Evolutionary conservation across 37 sponge, comb jelly and placozoan genomes (phyloP), one percentile per base, ranked within the genome.

Genomic region (Hormiphora californensis): DNA sequence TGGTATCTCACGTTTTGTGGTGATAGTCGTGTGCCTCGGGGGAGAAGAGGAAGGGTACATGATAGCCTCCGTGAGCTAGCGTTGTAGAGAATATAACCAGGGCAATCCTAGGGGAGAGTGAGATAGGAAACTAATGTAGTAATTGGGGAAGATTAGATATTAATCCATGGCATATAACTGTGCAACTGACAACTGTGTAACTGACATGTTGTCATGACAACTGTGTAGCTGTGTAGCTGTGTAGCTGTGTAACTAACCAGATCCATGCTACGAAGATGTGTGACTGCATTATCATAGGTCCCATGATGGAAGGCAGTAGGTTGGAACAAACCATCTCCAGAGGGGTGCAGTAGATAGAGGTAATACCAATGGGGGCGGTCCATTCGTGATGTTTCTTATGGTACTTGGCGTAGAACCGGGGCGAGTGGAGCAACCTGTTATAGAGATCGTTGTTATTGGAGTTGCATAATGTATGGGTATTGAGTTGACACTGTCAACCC

Each of bases 351-450:
- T 96, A 96, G 40, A 93, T 54, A 34, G 90, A 78, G 39, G 87
- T 69, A 55, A 96, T 86, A 17, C 90, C 85, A 22, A 92, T 69
- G 0, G 97, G 97, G 9, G 93, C 92, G 0, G 88, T 92, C 93
- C 93, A 94, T 62, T 96, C 94, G 63, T 96, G 97, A 63, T 96
- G 97, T 7, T 67, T 88, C 91, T 94, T 96, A 91, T 96, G 97
- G 35, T 27, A 73, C 85, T 87, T 86, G 34, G 89, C 91, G 90
- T 96, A 96, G 28, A 96, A 59, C 69, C 36, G 54, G 0, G 89
- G 89, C 32, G 55, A 87, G 55, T 96, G 97, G 8, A 93, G 68
- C 41, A 93, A 54, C 68, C 97, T 87, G 40, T n/a, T 40, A 65
- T 33, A 51, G 17, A 40, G 55, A 49, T 35, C 25, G 19, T 28